phyloP scores from a whole-genome alignment of 2,113 vertebrate genomes.

The Actenoides lindsayi region DNA sequence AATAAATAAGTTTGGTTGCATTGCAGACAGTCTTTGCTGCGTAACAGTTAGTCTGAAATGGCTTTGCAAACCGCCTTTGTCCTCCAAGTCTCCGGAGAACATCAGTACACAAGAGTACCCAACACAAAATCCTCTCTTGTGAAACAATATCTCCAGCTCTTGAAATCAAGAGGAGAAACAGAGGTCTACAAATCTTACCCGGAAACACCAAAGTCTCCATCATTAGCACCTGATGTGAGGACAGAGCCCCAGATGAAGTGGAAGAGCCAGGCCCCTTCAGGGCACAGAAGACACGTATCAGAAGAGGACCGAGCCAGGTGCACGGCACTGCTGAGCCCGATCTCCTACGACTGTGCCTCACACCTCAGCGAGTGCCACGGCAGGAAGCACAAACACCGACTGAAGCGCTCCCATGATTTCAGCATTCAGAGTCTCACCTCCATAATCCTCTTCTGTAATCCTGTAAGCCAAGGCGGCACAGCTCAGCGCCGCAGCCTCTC shows the following conservation, averaged over 20 bases:
- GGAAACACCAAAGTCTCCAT: background rate
- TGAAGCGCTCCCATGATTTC: background rate
- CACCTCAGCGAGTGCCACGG: background rate
- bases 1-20: background rate
- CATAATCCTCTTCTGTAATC: background rate
- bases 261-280: background rate
- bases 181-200: background rate
- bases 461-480: background rate
- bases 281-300: background rate
- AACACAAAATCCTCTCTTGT: background rate
- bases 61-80: background rate
- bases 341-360: accelerated
- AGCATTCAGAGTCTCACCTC: background rate
- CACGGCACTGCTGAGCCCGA: background rate
- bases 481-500: background rate
- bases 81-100: background rate
- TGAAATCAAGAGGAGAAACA: background rate
- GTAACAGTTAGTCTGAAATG: background rate
- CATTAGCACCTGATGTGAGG: background rate
- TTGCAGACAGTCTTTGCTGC: background rate
- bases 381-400: background rate
- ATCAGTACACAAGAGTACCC: background rate
- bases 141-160: background rate
- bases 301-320: background rate
- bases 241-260: background rate